Percentiles rank a stretch among this genome's conserved stretches.
phyloP scores from a whole-genome alignment of 2,888 invertebrate genomes.

The Loripinus fragilis region DNA sequence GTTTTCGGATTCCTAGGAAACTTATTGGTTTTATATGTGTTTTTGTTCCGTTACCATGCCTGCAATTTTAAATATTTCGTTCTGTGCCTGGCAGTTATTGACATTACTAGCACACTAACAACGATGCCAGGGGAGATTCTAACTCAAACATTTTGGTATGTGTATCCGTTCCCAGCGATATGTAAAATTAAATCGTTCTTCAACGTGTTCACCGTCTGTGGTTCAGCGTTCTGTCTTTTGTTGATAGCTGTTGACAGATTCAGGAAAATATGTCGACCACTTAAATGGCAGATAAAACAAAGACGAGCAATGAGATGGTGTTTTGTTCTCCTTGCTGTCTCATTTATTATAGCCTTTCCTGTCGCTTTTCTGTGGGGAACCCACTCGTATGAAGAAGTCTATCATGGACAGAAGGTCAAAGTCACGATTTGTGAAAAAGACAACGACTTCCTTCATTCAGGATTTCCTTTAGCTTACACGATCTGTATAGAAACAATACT shows the following conservation, averaged over 20 bases:
- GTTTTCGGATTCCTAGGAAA: conserved; percentile 52
- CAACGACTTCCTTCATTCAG: conserved; percentile 14
- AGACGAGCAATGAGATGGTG: conserved; percentile 29
- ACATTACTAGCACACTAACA: conserved; percentile 45
- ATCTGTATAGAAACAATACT: conserved; percentile 26
- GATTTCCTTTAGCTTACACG: conserved; percentile 30
- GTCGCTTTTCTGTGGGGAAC: conserved; percentile 49
- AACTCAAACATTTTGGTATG: conserved; percentile 51
- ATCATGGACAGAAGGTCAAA: conserved; percentile 23
- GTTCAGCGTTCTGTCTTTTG: conserved; percentile 65
- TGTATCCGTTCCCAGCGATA: conserved; percentile 31
- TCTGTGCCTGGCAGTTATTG: conserved; percentile 45
- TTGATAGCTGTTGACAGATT: conserved; percentile 71
- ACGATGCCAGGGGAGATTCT: conserved; percentile 53
- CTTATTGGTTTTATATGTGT: conserved; percentile 47
- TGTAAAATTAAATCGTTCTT: conserved; percentile 58
- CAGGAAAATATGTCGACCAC: conserved; percentile 69
- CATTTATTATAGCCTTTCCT: conserved; percentile 41
- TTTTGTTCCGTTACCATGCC: conserved; percentile 37
- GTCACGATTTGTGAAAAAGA: conserved; percentile 52
- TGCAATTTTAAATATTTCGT: conserved; percentile 58
- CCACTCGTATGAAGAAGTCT: conserved; percentile 18
- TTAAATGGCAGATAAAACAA: conserved; percentile 46
- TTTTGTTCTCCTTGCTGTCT: conserved; percentile 23
- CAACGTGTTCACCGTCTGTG: conserved; percentile 55